Conservation (phyloP, 2,888 invertebrate genomes). For the Salticus scenicus region DNA sequence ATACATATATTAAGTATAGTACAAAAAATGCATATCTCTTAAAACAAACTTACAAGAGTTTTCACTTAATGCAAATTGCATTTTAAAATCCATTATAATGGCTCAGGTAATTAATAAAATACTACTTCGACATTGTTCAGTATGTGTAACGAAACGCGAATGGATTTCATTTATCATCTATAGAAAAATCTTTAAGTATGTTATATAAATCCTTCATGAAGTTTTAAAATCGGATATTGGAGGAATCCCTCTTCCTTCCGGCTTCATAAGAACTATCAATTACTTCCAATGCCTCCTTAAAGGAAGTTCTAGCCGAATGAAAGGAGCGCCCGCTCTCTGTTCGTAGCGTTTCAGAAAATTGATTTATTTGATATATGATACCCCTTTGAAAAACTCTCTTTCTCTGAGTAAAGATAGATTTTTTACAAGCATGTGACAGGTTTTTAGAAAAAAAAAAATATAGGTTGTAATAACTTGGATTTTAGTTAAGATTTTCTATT, state of each 20-base stretch:
- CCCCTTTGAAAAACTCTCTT: background rate
- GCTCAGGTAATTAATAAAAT: too few species aligned
- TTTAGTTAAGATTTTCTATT: background rate
- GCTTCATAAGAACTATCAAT: constrained; percentile 44
- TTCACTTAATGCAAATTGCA: too few species aligned
- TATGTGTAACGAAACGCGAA: too few species aligned
- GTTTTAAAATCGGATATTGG: constrained; percentile 24
- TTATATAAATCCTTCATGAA: background rate
- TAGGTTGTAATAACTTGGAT: background rate
- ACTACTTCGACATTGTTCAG: too few species aligned
- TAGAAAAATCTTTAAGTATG: background rate
- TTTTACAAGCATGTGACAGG: background rate
- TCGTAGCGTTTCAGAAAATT: background rate
- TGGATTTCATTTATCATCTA: background rate
- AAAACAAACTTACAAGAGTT: too few species aligned
- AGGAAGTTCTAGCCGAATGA: background rate
- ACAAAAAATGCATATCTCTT: too few species aligned
- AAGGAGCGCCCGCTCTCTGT: background rate
- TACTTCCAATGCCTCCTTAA: constrained; percentile 8
- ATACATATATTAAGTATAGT: too few species aligned
- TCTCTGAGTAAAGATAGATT: background rate
- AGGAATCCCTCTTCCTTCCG: constrained; percentile 28
- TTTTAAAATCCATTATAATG: too few species aligned
- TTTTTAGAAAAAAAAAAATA: background rate
- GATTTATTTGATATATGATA: background rate